Conservation (phyloP, 1,140 invertebrate species). For the Heterodera carotae region DNA sequence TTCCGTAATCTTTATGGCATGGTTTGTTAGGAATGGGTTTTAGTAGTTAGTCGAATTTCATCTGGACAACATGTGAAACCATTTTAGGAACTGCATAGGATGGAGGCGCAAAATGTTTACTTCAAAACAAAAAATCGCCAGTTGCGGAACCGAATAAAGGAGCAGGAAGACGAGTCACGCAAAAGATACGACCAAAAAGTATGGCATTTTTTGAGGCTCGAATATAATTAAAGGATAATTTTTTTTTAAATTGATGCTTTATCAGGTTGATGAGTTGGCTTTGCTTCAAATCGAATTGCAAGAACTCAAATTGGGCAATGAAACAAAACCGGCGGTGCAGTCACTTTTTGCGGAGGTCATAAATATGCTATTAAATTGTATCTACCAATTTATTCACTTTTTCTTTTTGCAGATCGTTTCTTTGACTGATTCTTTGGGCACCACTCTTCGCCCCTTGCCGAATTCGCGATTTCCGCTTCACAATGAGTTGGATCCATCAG, state of each 20-base stretch:
- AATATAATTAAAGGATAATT: too few relatives aligned
- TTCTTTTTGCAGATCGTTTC: not conserved
- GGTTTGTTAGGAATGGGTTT: too few relatives aligned
- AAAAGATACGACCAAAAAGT: not conserved
- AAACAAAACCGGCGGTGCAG: conserved; percentile 14
- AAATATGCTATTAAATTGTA: too few relatives aligned
- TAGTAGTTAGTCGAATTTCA: not conserved
- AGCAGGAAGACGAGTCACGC: not conserved
- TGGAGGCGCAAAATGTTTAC: not conserved
- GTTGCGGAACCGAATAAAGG: not conserved
- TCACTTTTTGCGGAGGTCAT: conserved; percentile 38
- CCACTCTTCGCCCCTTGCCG: not conserved
- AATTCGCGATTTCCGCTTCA: not conserved
- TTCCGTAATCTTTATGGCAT: too few relatives aligned
- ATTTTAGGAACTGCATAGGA: not conserved
- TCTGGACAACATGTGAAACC: not conserved
- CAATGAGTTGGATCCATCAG: not conserved
- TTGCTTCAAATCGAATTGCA: not conserved
- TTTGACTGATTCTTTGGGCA: not conserved
- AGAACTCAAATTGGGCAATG: conserved; percentile 1
- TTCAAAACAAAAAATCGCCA: not conserved
- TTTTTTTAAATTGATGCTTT: too few relatives aligned
- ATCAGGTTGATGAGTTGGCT: not conserved
- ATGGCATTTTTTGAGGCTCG: not conserved
- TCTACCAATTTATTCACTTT: not conserved